Conservation (phyloP, 2,113 vertebrate genomes). For the Nycticebus coucang region DNA sequence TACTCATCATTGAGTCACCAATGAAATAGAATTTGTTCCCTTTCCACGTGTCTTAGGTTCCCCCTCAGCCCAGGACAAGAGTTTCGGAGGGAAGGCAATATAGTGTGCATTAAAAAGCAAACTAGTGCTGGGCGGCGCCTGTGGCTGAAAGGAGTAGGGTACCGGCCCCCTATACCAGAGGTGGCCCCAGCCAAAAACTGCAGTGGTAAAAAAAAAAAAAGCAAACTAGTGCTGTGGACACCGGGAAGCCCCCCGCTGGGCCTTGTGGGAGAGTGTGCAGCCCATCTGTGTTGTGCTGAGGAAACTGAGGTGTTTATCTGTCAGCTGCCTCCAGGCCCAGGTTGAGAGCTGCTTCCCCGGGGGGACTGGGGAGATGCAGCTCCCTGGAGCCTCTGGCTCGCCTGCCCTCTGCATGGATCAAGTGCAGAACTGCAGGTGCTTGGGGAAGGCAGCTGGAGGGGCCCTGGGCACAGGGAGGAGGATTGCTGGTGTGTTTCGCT, state of each 20-base stretch:
- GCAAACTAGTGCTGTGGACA: background rate
- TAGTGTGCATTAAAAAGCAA: background rate
- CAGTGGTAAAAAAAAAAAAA: background rate
- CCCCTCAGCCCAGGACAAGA: background rate
- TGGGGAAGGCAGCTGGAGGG: background rate
- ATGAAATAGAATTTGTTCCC: background rate
- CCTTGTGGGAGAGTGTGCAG: background rate
- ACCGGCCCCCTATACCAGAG: no score
- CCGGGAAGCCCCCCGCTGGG: background rate
- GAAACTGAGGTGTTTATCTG: background rate
- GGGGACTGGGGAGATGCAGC: no score
- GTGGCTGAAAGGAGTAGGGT: no score
- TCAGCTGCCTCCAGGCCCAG: background rate
- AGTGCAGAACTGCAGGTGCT: background rate
- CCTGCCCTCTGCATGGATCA: accelerated
- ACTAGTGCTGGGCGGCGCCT: background rate
- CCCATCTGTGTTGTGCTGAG: background rate
- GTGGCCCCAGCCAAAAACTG: no score
- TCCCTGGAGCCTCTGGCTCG: background rate
- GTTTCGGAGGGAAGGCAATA: background rate
- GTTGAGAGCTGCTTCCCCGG: background rate
- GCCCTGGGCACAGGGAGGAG: background rate
- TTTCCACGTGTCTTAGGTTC: background rate
- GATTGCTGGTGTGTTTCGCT: accelerated
- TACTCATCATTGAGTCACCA: background rate